phyloP scores from a whole-genome alignment of 2,113 vertebrate species.

The Odocoileus hemionus region DNA sequence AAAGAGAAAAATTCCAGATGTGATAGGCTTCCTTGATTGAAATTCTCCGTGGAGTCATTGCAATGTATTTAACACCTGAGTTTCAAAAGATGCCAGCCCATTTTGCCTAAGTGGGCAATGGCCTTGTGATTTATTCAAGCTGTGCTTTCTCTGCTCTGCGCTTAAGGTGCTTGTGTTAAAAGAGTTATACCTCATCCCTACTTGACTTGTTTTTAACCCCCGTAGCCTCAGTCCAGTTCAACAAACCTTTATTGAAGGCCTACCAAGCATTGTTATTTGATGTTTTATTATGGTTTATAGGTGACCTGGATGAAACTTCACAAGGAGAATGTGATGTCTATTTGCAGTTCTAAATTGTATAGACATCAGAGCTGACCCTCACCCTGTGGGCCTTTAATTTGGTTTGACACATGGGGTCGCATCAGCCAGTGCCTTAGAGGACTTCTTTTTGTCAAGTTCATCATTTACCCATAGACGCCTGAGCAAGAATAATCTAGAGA shows the following conservation, averaged over 20 bases:
- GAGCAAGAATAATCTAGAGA: not conserved
- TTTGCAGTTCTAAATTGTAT: slow-evolving; percentile 48
- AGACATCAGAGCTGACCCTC: slow-evolving; percentile 60
- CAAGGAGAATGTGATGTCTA: slow-evolving; percentile 22
- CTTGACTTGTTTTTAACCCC: not conserved
- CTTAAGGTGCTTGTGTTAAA: not conserved
- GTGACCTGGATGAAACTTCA: slow-evolving; percentile 55
- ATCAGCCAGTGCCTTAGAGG: slow-evolving; percentile 16
- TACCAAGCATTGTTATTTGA: slow-evolving; percentile 40
- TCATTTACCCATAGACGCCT: slow-evolving; percentile 39
- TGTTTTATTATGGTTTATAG: slow-evolving; percentile 46
- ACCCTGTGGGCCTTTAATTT: slow-evolving; percentile 58
- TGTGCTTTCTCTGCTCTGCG: not conserved
- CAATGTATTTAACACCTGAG: not conserved
- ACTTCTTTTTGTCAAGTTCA: slow-evolving; percentile 42
- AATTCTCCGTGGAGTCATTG: not conserved
- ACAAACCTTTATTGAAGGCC: slow-evolving; percentile 33
- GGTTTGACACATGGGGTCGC: slow-evolving; percentile 43
- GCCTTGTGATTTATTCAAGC: not conserved
- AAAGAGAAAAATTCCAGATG: not conserved
- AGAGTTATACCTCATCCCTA: not conserved
- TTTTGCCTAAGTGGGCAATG: not conserved
- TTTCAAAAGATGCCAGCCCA: not conserved
- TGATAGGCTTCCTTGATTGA: not conserved
- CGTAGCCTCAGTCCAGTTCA: not conserved